These are phyloP conservation scores for Aphelinus atriplicis DNA, from an alignment of 1,140 invertebrate species.

Conservation along the genomic window DNA sequence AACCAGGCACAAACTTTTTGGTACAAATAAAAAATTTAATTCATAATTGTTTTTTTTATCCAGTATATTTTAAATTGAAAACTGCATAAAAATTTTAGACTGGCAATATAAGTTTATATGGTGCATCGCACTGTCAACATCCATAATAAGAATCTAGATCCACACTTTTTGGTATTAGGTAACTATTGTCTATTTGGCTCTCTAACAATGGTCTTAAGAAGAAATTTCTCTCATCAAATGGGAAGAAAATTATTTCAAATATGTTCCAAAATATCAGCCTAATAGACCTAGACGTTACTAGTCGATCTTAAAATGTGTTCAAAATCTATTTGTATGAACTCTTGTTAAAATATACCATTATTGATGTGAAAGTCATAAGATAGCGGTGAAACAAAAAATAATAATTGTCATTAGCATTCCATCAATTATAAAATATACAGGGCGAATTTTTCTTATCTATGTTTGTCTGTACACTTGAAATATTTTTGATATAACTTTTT, in stretches of 20 bases:
- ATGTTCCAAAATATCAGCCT: background rate
- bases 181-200: conserved; percentile 1
- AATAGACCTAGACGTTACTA: conserved; percentile 13
- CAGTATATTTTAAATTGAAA: background rate
- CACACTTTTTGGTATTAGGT: conserved; percentile 19
- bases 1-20: background rate
- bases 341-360: conserved; percentile 18
- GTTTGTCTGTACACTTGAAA: conserved; percentile 1
- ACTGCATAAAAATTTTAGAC: background rate
- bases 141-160: conserved; percentile 1
- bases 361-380: conserved; percentile 22
- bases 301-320: conserved; percentile 26
- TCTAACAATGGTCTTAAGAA: conserved; percentile 9
- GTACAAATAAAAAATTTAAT: conserved; percentile 1
- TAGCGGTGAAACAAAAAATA: conserved; percentile 16
- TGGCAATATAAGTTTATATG: background rate
- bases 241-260: conserved; percentile 5
- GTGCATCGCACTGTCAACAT: background rate
- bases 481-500: background rate
- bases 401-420: background rate
- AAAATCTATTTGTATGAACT: background rate
- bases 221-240: conserved; percentile 16
- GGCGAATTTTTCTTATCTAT: background rate
- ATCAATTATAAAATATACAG: background rate
- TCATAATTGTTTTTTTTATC: conserved; percentile 6